Evolutionary conservation across 2,797 vertebrate genomes (phyloP).

Genomic region (Helicolenus hilgendorfi): DNA sequence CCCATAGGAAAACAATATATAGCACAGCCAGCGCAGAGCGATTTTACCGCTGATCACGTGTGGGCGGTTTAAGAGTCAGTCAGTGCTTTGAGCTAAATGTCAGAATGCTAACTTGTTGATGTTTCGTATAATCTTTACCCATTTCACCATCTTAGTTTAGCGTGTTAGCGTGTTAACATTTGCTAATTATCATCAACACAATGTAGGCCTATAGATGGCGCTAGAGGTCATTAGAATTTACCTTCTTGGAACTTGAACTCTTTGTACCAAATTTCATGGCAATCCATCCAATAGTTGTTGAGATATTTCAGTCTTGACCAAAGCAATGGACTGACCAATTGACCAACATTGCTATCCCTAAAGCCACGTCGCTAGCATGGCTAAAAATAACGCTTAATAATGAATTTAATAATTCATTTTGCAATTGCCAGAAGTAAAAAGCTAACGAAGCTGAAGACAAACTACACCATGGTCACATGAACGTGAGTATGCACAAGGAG

Average conservation of each 20-base stretch:
- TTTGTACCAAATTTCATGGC: background rate
- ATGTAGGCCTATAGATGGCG: background rate
- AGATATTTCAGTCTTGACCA: background rate
- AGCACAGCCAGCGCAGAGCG: too few relatives aligned
- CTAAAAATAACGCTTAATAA: background rate
- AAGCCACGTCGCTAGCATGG: accelerated
- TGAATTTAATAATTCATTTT: background rate
- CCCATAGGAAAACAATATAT: too few relatives aligned
- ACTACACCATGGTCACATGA: too few relatives aligned
- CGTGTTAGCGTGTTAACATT: background rate
- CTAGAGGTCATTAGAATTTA: background rate
- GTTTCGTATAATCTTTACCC: background rate
- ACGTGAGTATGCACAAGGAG: too few relatives aligned
- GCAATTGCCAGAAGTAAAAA: too few relatives aligned
- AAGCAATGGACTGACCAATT: accelerated
- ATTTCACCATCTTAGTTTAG: background rate
- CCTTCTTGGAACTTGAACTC: background rate
- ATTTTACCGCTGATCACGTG: too few relatives aligned
- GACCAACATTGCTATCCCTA: too few relatives aligned
- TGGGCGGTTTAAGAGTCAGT: background rate
- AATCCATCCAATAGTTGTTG: background rate
- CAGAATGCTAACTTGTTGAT: background rate
- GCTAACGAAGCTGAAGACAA: too few relatives aligned
- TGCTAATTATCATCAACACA: background rate
- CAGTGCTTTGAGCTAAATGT: background rate